Conservation (phyloP, 2,797 vertebrate species). For the Notoglanidium macrostoma region DNA sequence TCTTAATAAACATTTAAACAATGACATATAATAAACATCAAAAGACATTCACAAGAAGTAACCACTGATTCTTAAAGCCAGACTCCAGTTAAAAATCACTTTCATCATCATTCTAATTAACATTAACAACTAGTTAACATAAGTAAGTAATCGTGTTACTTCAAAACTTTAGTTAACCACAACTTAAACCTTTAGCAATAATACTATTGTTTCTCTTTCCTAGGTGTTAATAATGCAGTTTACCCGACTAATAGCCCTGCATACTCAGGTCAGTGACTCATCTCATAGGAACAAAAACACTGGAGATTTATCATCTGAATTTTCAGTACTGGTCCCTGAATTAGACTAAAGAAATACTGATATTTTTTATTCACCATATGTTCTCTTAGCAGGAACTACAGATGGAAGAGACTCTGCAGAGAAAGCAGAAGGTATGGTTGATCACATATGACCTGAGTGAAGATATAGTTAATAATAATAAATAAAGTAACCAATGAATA, state of each 20-base stretch:
- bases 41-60: background rate
- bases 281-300: background rate
- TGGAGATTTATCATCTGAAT: background rate
- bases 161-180: background rate
- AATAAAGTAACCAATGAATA: background rate
- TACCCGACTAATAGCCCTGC: slow-evolving; percentile 24
- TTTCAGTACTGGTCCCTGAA: background rate
- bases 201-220: slow-evolving; percentile 4
- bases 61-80: background rate
- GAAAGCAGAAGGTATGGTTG: slow-evolving; percentile 43
- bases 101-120: background rate
- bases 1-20: background rate
- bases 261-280: slow-evolving; percentile 46
- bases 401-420: slow-evolving; percentile 55
- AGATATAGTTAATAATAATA: background rate
- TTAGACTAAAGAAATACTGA: background rate
- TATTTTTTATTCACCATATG: background rate
- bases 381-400: slow-evolving; percentile 45
- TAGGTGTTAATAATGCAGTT: background rate
- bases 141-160: background rate
- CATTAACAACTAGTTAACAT: background rate
- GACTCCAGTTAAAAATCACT: background rate
- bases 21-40: background rate
- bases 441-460: background rate
- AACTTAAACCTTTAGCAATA: background rate